Conservation (phyloP, 1,140 invertebrate species). For the Drosophila nannoptera region DNA sequence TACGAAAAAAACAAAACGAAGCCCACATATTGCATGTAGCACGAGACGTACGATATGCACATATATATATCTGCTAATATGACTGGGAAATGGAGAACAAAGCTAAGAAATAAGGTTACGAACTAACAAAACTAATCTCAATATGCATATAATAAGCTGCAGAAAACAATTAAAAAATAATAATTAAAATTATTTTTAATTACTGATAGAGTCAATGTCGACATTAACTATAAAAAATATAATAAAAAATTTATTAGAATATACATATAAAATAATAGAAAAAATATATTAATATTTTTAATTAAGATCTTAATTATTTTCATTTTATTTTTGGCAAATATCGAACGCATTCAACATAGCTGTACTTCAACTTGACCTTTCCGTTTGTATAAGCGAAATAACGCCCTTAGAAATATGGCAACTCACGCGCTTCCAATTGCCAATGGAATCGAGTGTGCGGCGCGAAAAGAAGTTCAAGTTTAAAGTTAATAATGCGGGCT, state of each 20-base stretch:
- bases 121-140: too few relatives aligned
- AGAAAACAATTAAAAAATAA: too few relatives aligned
- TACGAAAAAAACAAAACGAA: slow-evolving; percentile 6
- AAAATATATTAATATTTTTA: not conserved
- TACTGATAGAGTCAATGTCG: too few relatives aligned
- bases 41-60: not conserved
- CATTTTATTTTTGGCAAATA: too few relatives aligned
- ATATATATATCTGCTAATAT: not conserved
- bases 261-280: not conserved
- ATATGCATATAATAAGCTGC: too few relatives aligned
- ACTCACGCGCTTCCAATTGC: slow-evolving; percentile 33
- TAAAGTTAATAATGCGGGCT: slow-evolving; percentile 65
- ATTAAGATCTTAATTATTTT: too few relatives aligned
- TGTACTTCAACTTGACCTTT: slow-evolving; percentile 38
- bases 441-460: slow-evolving; percentile 32
- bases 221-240: too few relatives aligned
- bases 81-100: not conserved
- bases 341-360: not conserved
- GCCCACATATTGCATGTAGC: slow-evolving; percentile 30
- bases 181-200: too few relatives aligned
- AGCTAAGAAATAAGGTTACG: not conserved
- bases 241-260: too few relatives aligned
- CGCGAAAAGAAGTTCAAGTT: slow-evolving; percentile 63
- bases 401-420: slow-evolving; percentile 21
- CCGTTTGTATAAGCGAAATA: slow-evolving; percentile 12